These are phyloP conservation scores for Andricus quercusramuli DNA, from an alignment of 2,888 invertebrate genomes.

Conservation along the genomic window DNA sequence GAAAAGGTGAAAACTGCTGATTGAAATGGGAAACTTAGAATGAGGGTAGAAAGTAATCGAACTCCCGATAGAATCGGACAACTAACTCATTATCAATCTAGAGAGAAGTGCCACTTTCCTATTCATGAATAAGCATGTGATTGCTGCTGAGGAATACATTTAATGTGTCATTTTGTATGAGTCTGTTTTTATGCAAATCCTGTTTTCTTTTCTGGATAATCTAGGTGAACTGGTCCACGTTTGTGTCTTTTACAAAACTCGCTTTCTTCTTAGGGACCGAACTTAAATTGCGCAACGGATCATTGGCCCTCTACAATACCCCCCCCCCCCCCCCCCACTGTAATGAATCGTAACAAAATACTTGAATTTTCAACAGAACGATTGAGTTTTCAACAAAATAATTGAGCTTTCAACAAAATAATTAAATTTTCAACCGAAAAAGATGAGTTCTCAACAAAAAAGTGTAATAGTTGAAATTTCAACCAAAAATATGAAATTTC, in stretches of 20 bases:
- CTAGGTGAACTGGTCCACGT: slow-evolving; percentile 44
- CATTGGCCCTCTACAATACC: no score
- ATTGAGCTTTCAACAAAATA: no score
- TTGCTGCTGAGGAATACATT: slow-evolving; percentile 16
- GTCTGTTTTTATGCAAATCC: slow-evolving; percentile 43
- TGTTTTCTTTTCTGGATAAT: slow-evolving; percentile 46
- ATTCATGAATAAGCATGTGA: slow-evolving; percentile 42
- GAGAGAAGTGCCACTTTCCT: slow-evolving; percentile 35
- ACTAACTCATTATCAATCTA: slow-evolving; percentile 36
- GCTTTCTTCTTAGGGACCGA: not conserved
- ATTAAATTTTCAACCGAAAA: no score
- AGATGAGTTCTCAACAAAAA: no score
- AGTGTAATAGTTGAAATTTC: no score
- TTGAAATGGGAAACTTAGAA: not conserved
- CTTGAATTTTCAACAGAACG: no score
- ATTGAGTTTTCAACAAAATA: no score
- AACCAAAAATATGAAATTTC: no score
- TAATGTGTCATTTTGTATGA: slow-evolving; percentile 28
- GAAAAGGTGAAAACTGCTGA: not conserved
- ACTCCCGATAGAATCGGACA: not conserved
- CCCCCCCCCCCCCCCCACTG: no score
- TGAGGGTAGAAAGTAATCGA: slow-evolving; percentile 31
- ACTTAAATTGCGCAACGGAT: no score
- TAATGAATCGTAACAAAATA: no score
- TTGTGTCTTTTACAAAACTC: not conserved